Evolutionary conservation across 2,888 invertebrate species (phyloP).

Genomic region (Craniophora ligustri): DNA sequence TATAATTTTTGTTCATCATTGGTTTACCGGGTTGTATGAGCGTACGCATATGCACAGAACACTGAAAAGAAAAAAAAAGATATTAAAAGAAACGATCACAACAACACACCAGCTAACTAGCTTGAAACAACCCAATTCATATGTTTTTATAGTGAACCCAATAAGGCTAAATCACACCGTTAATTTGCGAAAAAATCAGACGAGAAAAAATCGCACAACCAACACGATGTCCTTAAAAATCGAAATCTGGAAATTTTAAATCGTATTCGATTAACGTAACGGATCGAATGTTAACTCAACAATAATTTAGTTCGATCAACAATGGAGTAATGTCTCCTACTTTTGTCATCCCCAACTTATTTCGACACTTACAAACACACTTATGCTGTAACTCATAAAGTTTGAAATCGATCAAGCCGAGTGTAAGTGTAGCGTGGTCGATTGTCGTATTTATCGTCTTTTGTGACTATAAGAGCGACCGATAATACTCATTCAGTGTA

Average conservation of each 20-base stretch:
- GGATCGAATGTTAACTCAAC: constrained; percentile 59
- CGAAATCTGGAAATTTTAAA: constrained; percentile 63
- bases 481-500: constrained; percentile 80
- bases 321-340: constrained; percentile 64
- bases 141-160: constrained; percentile 42
- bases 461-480: constrained; percentile 77
- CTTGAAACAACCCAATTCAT: constrained; percentile 38
- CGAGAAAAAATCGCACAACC: constrained; percentile 38
- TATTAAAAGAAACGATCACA: too few species aligned
- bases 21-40: too few species aligned
- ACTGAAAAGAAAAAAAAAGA: too few species aligned
- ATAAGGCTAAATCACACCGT: constrained; percentile 50
- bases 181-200: constrained; percentile 51
- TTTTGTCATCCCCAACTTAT: constrained; percentile 49
- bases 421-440: constrained; percentile 13
- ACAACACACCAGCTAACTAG: constrained; percentile 28
- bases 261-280: constrained; percentile 63
- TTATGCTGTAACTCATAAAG: neutral
- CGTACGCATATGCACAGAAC: too few species aligned
- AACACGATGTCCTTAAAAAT: constrained; percentile 59
- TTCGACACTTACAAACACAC: neutral
- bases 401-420: neutral
- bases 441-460: constrained; percentile 75
- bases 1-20: too few species aligned
- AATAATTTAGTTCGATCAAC: constrained; percentile 65